Evolutionary conservation across 1,140 invertebrate species (phyloP).

Genomic region (Papilio polyxenes): DNA sequence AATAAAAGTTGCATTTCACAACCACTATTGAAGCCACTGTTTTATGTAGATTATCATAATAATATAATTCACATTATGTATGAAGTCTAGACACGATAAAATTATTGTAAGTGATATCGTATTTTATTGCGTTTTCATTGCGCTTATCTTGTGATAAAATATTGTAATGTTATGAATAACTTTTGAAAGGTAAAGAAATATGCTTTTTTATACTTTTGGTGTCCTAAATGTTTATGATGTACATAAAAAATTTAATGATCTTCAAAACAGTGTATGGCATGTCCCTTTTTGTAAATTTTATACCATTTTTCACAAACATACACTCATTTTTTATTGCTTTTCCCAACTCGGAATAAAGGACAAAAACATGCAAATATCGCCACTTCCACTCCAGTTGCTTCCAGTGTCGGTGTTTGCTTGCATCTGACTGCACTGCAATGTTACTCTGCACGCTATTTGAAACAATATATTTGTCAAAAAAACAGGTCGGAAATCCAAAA

Average conservation of each 20-base stretch:
- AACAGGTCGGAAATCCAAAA: neutral
- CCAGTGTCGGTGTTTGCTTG: constrained; percentile 24
- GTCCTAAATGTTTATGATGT: no score
- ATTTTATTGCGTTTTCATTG: constrained; percentile 24
- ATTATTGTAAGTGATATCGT: constrained; percentile 1
- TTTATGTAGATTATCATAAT: constrained; percentile 1
- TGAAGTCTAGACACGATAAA: constrained; percentile 17
- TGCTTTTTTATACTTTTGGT: neutral
- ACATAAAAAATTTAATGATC: no score
- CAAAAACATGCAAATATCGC: constrained; percentile 23
- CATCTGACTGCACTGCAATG: constrained; percentile 20
- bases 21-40: neutral
- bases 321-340: neutral
- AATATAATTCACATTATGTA: neutral
- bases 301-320: neutral
- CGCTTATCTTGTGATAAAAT: constrained; percentile 7
- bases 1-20: neutral
- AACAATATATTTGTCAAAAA: constrained; percentile 9
- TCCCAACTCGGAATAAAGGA: neutral
- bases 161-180: neutral
- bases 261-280: no score
- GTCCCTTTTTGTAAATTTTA: neutral
- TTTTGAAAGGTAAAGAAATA: neutral
- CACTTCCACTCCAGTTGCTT: constrained; percentile 22
- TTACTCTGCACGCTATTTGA: constrained; percentile 5